Conservation (phyloP, 2,113 vertebrate genomes). For the Phalacrocorax aristotelis region DNA sequence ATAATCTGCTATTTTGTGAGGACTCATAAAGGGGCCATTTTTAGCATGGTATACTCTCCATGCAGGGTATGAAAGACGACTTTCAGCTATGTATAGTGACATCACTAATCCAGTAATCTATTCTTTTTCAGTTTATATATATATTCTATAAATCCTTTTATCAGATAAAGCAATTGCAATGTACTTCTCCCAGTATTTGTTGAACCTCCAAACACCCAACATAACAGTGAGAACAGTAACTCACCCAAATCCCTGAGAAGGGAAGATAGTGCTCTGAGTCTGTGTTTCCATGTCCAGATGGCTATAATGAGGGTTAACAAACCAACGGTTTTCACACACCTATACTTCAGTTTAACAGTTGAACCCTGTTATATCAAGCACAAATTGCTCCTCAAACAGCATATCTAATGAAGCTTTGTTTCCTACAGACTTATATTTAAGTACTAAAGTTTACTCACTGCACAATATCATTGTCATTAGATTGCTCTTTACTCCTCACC, state of each 20-base stretch:
- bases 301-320: background rate
- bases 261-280: background rate
- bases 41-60: background rate
- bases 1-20: background rate
- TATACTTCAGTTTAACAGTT: background rate
- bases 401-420: background rate
- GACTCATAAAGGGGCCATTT: background rate
- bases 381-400: background rate
- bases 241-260: background rate
- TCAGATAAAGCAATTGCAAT: background rate
- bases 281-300: background rate
- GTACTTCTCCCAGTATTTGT: background rate
- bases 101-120: background rate
- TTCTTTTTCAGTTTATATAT: too few relatives aligned
- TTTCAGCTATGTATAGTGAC: background rate
- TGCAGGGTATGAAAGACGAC: accelerated
- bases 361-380: background rate
- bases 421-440: background rate
- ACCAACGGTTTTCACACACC: background rate
- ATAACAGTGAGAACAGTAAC: background rate
- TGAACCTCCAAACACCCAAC: background rate
- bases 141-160: background rate
- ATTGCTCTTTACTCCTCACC: background rate
- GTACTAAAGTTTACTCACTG: background rate
- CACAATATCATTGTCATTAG: background rate